phyloP scores from a whole-genome alignment of 2,113 vertebrate genomes.

The Percina caprodes region DNA sequence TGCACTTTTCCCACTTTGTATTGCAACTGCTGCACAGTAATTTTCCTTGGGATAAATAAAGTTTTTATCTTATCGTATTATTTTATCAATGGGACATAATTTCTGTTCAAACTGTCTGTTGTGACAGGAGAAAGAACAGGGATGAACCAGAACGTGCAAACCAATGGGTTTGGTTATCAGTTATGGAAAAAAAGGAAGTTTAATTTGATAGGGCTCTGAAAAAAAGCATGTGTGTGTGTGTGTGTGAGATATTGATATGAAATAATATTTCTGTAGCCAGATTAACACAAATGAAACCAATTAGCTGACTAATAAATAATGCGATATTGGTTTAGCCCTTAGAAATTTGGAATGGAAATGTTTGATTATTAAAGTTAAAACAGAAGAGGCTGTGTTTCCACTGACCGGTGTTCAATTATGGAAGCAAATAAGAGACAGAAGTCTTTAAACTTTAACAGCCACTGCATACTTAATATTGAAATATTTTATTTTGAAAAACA shows the following conservation, averaged over 20 bases:
- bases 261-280: background rate
- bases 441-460: too few species aligned
- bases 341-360: background rate
- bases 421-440: too few species aligned
- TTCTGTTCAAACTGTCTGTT: background rate
- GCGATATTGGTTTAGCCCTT: too few species aligned
- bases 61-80: too few species aligned
- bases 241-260: background rate
- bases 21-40: too few species aligned
- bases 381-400: background rate
- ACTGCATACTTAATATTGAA: too few species aligned
- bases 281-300: background rate
- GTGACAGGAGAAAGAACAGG: background rate
- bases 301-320: background rate
- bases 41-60: too few species aligned
- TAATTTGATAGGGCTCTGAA: background rate
- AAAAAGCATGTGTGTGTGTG: background rate
- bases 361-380: background rate
- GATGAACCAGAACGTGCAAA: background rate
- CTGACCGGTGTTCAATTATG: background rate
- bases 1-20: too few species aligned
- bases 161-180: background rate
- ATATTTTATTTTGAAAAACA: too few species aligned
- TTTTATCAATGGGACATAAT: background rate
- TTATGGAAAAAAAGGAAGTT: background rate